Percentiles rank a stretch among this genome's conserved stretches.
Evolutionary conservation across 2,888 invertebrate species (phyloP).

Genomic region (Calliopum simillimum): DNA sequence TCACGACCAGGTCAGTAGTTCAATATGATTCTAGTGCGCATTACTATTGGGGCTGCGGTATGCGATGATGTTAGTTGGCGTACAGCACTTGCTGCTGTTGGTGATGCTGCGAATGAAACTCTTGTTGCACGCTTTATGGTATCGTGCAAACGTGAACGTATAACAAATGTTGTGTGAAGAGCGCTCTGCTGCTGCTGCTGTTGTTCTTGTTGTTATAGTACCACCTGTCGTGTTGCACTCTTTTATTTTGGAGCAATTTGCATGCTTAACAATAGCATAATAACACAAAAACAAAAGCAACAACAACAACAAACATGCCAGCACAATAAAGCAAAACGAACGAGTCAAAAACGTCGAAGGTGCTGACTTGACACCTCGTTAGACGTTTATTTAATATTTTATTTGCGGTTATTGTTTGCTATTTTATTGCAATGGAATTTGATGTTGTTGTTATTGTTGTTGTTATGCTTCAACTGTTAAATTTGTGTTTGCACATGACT

Average conservation of each 20-base stretch:
- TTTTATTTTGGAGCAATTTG: conserved; percentile 55
- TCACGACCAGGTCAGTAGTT: conserved; percentile 65
- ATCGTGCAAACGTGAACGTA: conserved; percentile 44
- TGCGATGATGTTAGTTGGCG: background rate
- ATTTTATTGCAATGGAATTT: conserved; percentile 43
- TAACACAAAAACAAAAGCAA: no score
- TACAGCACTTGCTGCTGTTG: conserved; percentile 9
- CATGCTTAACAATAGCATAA: conserved; percentile 43
- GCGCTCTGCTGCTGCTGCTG: background rate
- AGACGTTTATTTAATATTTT: conserved; percentile 40
- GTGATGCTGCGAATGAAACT: conserved; percentile 24
- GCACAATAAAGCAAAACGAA: background rate
- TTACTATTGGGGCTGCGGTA: background rate
- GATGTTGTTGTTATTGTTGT: conserved; percentile 46
- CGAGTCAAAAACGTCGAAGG: conserved; percentile 36
- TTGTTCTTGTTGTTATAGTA: conserved; percentile 39
- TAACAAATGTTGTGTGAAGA: conserved; percentile 23
- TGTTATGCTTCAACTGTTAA: conserved; percentile 3
- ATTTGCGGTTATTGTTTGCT: conserved; percentile 48
- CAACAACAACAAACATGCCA: no score
- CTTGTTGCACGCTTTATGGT: conserved; percentile 38
- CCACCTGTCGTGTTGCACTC: conserved; percentile 45
- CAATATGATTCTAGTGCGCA: conserved; percentile 52
- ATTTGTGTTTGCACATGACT: conserved; percentile 51
- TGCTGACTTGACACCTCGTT: conserved; percentile 61